Evolutionary conservation across 2,797 vertebrate species (phyloP).

Genomic region (Acanthis flammea): DNA sequence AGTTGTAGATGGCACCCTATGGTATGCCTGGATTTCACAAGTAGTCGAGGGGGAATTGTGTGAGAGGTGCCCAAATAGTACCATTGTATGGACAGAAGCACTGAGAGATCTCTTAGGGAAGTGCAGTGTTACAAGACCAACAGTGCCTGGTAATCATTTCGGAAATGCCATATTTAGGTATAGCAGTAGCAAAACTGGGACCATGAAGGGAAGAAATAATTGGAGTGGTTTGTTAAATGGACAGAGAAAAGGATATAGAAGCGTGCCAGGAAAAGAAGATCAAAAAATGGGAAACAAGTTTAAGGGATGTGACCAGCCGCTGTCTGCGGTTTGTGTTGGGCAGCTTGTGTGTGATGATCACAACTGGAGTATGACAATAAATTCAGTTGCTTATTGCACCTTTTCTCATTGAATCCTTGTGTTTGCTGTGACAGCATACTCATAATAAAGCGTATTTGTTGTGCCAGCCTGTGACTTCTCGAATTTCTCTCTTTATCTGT

Average conservation of each 20-base stretch:
- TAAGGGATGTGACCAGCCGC: not conserved
- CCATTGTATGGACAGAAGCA: not conserved
- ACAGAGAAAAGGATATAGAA: not conserved
- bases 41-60: not conserved
- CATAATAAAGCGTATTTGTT: not conserved
- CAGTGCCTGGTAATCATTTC: not conserved
- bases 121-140: not conserved
- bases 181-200: not conserved
- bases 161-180: not conserved
- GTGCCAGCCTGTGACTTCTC: not conserved
- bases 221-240: not conserved
- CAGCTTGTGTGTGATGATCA: not conserved
- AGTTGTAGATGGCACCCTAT: not conserved
- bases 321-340: rapidly evolving
- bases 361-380: not conserved
- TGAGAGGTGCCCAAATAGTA: not conserved
- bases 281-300: not conserved
- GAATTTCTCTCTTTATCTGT: not conserved
- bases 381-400: not conserved
- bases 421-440: not conserved
- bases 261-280: not conserved
- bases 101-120: not conserved
- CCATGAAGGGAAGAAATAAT: not conserved
- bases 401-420: not conserved
- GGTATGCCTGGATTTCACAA: not conserved